Percentiles rank a stretch among this genome's conserved stretches.
Conservation (phyloP, 2,113 vertebrate genomes). For the Sclerurus mexicanus region DNA sequence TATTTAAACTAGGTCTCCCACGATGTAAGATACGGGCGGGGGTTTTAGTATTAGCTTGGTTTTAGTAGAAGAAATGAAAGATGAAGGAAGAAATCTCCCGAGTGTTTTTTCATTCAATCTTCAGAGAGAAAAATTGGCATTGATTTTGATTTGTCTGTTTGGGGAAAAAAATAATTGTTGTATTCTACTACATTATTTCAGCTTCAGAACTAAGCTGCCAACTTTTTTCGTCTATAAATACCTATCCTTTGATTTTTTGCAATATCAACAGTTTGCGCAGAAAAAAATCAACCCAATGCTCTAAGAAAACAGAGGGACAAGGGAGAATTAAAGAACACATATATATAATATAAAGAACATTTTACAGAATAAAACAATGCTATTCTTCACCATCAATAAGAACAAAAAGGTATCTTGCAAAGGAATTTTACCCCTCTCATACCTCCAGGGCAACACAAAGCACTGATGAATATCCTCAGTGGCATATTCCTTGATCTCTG, state of each 20-base stretch:
- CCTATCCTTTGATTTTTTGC: not conserved
- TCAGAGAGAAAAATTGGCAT: not conserved
- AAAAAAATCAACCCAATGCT: not conserved
- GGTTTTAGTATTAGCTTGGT: not conserved
- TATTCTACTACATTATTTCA: not conserved
- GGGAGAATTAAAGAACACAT: not conserved
- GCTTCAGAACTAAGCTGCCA: not conserved
- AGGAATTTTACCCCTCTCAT: not conserved
- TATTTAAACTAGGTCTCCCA: conserved; percentile 2
- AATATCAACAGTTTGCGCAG: not conserved
- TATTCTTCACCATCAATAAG: not conserved
- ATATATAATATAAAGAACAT: not conserved
- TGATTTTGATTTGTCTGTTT: not conserved
- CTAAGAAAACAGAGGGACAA: not conserved
- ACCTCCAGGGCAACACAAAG: not conserved
- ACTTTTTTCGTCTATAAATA: not conserved
- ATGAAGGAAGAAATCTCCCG: not conserved
- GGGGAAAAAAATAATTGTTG: too few species aligned
- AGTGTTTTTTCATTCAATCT: not conserved
- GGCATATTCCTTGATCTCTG: not conserved
- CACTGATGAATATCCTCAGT: not conserved
- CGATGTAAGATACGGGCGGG: not conserved
- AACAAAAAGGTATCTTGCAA: not conserved
- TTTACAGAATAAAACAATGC: not conserved
- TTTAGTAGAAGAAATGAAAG: not conserved